Conservation (phyloP, 1,140 invertebrate genomes). For the Musca vetustissima region DNA sequence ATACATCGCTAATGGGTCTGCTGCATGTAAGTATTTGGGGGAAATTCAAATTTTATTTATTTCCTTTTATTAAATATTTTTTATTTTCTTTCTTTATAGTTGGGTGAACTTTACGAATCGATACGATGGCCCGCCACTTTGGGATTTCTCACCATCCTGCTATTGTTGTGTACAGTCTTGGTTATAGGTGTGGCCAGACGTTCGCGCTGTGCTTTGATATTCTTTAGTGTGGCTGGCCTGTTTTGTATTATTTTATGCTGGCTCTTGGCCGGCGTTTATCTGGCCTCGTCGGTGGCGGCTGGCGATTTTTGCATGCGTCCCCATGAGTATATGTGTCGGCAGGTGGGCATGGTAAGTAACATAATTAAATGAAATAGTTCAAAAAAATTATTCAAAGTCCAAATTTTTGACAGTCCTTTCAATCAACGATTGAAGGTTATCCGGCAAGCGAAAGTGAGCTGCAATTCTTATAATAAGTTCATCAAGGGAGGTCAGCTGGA, state of each 20-base stretch:
- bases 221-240: conserved; percentile 74
- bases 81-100: conserved; percentile 32
- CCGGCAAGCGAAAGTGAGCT: no score
- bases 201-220: conserved; percentile 79
- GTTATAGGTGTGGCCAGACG: conserved; percentile 80
- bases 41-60: conserved; percentile 15
- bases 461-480: no score
- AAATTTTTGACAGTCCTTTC: no score
- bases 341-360: conserved; percentile 52
- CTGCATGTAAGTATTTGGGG: conserved; percentile 58
- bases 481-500: no score
- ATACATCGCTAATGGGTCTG: conserved; percentile 67
- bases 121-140: conserved; percentile 79
- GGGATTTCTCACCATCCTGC: conserved; percentile 72
- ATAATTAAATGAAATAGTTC: no score
- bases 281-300: conserved; percentile 69
- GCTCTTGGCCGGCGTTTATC: conserved; percentile 76
- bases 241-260: conserved; percentile 80
- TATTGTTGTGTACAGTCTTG: conserved; percentile 78
- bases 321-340: conserved; percentile 58
- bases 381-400: no score
- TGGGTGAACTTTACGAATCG: conserved; percentile 63
- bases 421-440: no score
- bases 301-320: conserved; percentile 75
- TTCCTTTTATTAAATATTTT: conserved; percentile 14